Evolutionary conservation across 1,140 invertebrate species (phyloP).

Genomic region (Drosophila auraria): DNA sequence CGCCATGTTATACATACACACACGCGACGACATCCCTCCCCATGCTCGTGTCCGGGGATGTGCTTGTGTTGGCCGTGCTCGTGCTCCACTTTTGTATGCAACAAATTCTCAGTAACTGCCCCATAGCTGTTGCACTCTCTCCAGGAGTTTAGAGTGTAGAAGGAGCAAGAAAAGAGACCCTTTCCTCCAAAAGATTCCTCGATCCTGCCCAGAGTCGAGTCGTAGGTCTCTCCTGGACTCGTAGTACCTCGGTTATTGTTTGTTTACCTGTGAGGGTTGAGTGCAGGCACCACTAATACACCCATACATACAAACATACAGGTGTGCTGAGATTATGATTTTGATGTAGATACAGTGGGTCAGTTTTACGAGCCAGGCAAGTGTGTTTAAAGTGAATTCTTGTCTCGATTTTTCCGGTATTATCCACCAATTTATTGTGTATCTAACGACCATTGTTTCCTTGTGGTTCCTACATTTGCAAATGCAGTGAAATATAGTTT

Average conservation of each 20-base stretch:
- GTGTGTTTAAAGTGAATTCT: neutral
- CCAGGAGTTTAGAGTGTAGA: neutral
- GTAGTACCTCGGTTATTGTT: conserved; percentile 27
- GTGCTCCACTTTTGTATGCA: conserved; percentile 77
- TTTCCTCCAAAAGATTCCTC: neutral
- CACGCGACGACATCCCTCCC: conserved; percentile 28
- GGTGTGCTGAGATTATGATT: conserved; percentile 22
- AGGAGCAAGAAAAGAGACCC: neutral
- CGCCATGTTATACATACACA: conserved; percentile 76
- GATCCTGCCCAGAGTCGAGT: conserved; percentile 11
- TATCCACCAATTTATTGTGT: neutral
- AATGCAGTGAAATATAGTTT: too few species aligned
- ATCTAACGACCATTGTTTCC: neutral
- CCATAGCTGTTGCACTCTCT: conserved; percentile 24
- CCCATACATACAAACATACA: conserved; percentile 9
- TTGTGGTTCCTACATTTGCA: too few species aligned
- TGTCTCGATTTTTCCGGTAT: neutral
- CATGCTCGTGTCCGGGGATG: conserved; percentile 4
- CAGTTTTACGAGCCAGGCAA: neutral
- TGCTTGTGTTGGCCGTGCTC: conserved; percentile 20
- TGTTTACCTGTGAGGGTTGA: conserved; percentile 54
- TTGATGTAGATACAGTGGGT: conserved; percentile 26
- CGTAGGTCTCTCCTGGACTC: neutral
- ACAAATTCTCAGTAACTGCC: conserved; percentile 52
- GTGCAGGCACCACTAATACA: conserved; percentile 6